Evolutionary conservation across 2,797 vertebrate genomes (phyloP), one percentile per base, ranked within the genome.

Genomic region (Arnoldichthys spilopterus): DNA sequence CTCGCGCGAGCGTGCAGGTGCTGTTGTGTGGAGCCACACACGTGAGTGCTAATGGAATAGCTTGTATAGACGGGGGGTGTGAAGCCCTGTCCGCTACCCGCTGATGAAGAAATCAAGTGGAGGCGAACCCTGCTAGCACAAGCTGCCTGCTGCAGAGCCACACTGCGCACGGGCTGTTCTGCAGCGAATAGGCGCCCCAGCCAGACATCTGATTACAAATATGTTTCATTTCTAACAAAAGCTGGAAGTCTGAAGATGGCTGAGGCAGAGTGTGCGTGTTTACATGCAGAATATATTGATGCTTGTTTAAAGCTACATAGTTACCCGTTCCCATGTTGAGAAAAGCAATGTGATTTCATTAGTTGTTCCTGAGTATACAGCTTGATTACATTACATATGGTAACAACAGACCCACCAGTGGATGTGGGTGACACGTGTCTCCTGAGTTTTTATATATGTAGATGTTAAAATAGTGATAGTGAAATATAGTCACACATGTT

Each of bases 61-160:
- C 56, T 74, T 62, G 43, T 51, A 63, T 11, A 78, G 51, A 24
- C 45, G 85, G 85, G 86, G 86, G 84, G 83, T 83, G 86, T 88
- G 83, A 79, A 76, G 87, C 82, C 28, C 26, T 79, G 74, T 83
- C 67, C 79, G 76, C 78, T 87, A 85, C 85, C 91, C 85, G 84
- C 91, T 91, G 93, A 92, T 93, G 90, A 91, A 93, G 91, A 92
- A 92, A 91, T 91, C 90, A 91, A 91, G 88, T 90, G 85, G 72
- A 84, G 77, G 85, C 85, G 79, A 88, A 81, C 72, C 88, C 91
- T 88, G 80, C 32, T 79, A 89, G 88, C 83, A 83, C 92, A 92
- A 93, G 91, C 93, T 93, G 93, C 92, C 91, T 89, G 76, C 83
- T 81, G 84, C 89, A 88, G 79, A 88, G 88, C 85, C 86, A 85